Evolutionary conservation across 1,140 invertebrate genomes (phyloP), one percentile per base, ranked within the genome.

Genomic region (Hydropsyche tenuis): DNA sequence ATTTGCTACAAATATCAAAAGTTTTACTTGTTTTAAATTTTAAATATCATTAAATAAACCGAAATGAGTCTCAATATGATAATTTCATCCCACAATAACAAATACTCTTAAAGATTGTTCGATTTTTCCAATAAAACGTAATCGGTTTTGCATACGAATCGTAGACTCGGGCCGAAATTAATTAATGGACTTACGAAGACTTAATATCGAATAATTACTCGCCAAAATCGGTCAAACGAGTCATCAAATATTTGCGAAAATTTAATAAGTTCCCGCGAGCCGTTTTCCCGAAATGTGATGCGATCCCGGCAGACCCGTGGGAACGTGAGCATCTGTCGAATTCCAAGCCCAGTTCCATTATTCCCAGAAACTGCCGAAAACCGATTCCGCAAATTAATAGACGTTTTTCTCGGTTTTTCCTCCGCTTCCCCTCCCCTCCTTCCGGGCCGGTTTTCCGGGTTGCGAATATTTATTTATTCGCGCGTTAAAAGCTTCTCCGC

Each of bases 391-490:
- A 53, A 53, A 53, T 53, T 53, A 53, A 53, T 53, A 53, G 48
- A 53, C 16, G 48, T 53, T 18, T 20, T 18, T 20, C 48, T 20
- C 48, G 30, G 30, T 37, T 37, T 37, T 37, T 53, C 22, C 48
- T 16, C 62, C 11, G 18, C 25, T 12, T n/a, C 11, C 4, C 66
- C 66, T 6, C 22, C 22, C 25, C 22, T 22, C 45, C 25, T 14
- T 12, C 11, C 46, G 14, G 27, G 64, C 18, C 42, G 30, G 25
- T 43, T 43, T 37, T 11, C 23, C 20, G 20, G 23, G 16, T 18
- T 53, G 48, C 16, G 66, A 69, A 69, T 69, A 69, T 69, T 69
- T 69, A 69, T 69, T 69, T 69, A 69, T 48, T 46, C 66, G 45
- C 18, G 66, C 62, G n/a, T 64, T 64, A 64, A 64, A 64, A 43